Conservation (phyloP, 2,888 invertebrate species). For the Arctia plantaginis region DNA sequence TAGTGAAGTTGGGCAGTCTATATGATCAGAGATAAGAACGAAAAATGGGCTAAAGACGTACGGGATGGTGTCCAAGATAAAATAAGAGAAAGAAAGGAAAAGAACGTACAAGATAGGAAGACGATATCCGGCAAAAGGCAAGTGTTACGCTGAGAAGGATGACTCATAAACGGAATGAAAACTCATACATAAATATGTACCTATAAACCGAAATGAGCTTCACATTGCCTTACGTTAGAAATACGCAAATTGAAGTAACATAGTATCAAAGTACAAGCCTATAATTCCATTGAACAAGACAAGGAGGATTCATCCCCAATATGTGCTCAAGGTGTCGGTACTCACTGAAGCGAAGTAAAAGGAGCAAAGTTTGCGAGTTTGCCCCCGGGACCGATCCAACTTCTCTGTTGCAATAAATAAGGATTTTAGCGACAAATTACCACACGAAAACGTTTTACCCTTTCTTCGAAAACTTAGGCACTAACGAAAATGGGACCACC, state of each 20-base stretch:
- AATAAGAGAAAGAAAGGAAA: too few relatives aligned
- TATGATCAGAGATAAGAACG: too few relatives aligned
- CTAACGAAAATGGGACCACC: conserved; percentile 72
- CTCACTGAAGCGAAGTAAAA: conserved; percentile 83
- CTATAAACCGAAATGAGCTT: conserved; percentile 1
- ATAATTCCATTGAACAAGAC: conserved; percentile 81
- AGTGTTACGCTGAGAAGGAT: too few relatives aligned
- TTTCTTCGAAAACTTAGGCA: conserved; percentile 75
- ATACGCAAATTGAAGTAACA: conserved; percentile 50
- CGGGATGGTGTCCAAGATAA: too few relatives aligned
- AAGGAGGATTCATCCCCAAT: conserved; percentile 82
- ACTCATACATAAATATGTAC: not conserved
- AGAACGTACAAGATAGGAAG: too few relatives aligned
- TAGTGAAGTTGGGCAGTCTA: too few relatives aligned
- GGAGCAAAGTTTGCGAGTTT: conserved; percentile 82
- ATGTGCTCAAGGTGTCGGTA: conserved; percentile 83
- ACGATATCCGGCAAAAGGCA: too few relatives aligned
- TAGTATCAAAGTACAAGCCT: conserved; percentile 73
- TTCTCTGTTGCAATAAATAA: conserved; percentile 85
- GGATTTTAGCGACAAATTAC: conserved; percentile 86
- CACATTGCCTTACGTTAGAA: conserved; percentile 2
- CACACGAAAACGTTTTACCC: conserved; percentile 81
- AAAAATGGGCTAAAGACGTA: too few relatives aligned
- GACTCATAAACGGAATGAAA: too few relatives aligned
- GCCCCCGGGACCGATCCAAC: conserved; percentile 83